These are phyloP conservation scores for Brachypalpus laphriformis DNA, from an alignment of 2,888 invertebrate species.

Conservation along the genomic window DNA sequence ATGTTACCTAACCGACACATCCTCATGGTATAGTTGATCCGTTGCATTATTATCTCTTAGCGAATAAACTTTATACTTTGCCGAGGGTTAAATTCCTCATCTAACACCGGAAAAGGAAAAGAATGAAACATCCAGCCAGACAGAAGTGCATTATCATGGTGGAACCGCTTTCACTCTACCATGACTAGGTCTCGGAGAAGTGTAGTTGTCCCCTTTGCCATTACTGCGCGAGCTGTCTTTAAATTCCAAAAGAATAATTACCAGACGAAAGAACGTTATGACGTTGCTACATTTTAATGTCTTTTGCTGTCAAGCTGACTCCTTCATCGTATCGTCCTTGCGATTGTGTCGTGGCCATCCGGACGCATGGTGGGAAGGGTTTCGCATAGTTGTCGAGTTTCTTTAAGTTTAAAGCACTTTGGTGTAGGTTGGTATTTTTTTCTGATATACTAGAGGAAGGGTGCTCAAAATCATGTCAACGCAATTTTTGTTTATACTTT, in stretches of 20 bases:
- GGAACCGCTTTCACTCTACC: conserved; percentile 24
- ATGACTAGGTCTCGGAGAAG: neutral
- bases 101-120: neutral
- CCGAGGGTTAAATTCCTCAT: conserved; percentile 59
- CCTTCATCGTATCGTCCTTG: conserved; percentile 31
- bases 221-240: conserved; percentile 43
- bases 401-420: conserved; percentile 31
- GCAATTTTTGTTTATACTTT: too few species aligned
- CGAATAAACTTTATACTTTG: conserved; percentile 65
- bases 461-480: too few species aligned
- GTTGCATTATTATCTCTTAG: conserved; percentile 72
- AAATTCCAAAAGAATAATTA: conserved; percentile 72
- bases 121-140: conserved; percentile 10
- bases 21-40: conserved; percentile 54
- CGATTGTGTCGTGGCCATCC: neutral
- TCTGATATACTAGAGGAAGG: too few species aligned
- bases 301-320: conserved; percentile 67
- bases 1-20: conserved; percentile 57
- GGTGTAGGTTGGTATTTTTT: neutral
- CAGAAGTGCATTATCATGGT: conserved; percentile 68
- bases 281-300: conserved; percentile 72
- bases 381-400: neutral
- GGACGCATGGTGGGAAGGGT: neutral
- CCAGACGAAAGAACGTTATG: conserved; percentile 72
- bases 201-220: conserved; percentile 36